Percentiles rank a stretch among this genome's conserved stretches.
Conservation (phyloP, 2,797 vertebrate genomes). For the Sparidentex hasta region DNA sequence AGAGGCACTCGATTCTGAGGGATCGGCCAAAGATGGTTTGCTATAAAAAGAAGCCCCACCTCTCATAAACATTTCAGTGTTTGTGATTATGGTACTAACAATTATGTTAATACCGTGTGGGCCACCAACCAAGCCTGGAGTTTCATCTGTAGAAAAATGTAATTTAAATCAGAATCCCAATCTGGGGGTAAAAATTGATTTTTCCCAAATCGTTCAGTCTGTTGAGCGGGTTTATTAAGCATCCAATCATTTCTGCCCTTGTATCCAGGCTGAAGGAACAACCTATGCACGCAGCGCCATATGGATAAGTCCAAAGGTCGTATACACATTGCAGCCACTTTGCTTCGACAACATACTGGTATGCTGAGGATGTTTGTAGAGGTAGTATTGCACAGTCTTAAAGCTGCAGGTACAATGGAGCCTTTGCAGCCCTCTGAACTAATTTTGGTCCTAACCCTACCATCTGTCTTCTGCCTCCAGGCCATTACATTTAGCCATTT, state of each 20-base stretch:
- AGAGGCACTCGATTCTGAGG: too few species aligned
- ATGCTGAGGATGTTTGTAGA: conserved; percentile 9
- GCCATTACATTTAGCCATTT: neutral
- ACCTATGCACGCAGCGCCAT: neutral
- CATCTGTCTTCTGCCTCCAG: neutral
- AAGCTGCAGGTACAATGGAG: conserved; percentile 24
- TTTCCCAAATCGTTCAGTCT: neutral
- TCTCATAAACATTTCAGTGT: too few species aligned
- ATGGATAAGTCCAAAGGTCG: conserved; percentile 22
- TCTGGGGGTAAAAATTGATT: neutral
- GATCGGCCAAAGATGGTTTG: neutral
- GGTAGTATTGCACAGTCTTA: neutral
- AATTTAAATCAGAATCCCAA: neutral
- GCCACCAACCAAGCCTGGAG: too few species aligned
- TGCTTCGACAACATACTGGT: neutral
- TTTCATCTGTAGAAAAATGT: neutral
- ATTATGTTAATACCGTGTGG: too few species aligned
- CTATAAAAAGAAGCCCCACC: neutral
- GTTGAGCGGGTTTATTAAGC: neutral
- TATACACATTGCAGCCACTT: neutral
- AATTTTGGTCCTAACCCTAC: neutral
- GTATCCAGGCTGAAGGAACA: neutral
- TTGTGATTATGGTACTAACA: too few species aligned
- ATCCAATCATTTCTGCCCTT: neutral
- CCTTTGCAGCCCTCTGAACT: conserved; percentile 9